Base-by-base conservation (phyloP, 1,140 invertebrate species). In the Lucilia cuprina region DNA sequence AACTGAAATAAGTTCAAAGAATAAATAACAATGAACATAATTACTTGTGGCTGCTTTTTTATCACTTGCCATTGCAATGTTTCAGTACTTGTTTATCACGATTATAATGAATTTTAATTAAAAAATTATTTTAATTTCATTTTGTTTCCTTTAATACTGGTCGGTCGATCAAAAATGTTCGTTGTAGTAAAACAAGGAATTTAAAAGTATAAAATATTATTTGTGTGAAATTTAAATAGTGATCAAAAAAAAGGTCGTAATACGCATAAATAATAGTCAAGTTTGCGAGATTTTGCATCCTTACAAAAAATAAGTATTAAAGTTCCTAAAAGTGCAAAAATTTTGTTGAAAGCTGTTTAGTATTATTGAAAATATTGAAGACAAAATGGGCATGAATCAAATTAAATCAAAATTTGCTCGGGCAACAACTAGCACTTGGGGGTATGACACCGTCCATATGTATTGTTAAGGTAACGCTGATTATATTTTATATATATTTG, bases 61-160 rank as follows among this genome's bases (percentile, higher is more conserved):
- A 55, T 17, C 17, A 25, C 10, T 21, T 70, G 17, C n/a, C 19
- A 10, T 70, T 19, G 65, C 65, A 41, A 41, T 41, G 41, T 41
- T 41, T 41, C 41, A 41, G 41, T 41, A 70, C 5, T 19, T 21
- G 7, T 70, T 70, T 70, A 70, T 70, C 65, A 10, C 7, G 19
- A 21, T 70, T 21, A 21, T 70, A 70, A 70, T 70, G 65, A 70
- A 70, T 25, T 70, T 70, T 70, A 70, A 70, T 70, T 70, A 70
- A 70, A 70, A 70, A 70, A 9, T 70, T 19, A 70, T 70, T 70
- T 70, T 70, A 70, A 19, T 70, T 70, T 21, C 55, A 8, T 17
- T 60, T 60, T n/a, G n/a, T 60, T 60, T 41, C 41, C 41, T 41
- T 41, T 7, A 41, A 41, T 41, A 41, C 25, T 41, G 41, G 41